These are phyloP conservation scores for Chrysaora quinquecirrha DNA, from an alignment of 30 jellyfish, hydroid and myxozoan species.

Conservation along the genomic window DNA sequence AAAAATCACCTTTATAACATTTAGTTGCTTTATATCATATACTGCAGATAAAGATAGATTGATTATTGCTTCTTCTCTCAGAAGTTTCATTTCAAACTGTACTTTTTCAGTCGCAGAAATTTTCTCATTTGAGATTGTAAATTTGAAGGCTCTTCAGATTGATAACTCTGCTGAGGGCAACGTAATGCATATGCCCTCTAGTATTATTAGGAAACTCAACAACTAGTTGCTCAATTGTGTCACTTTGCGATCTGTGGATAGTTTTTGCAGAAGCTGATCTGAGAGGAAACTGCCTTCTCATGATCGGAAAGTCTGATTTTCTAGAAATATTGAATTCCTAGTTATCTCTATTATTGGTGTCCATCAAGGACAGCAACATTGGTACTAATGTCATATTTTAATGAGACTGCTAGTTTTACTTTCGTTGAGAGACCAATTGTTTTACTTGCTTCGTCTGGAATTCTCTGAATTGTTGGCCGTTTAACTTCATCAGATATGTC, in stretches of 20 bases:
- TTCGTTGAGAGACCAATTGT: neutral
- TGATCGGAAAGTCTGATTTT: neutral
- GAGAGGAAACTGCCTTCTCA: conserved; percentile 36
- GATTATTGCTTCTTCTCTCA: neutral
- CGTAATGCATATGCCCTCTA: conserved; percentile 48
- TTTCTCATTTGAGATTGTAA: neutral
- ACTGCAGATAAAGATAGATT: neutral
- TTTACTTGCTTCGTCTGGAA: conserved; percentile 9
- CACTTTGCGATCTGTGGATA: conserved; percentile 45
- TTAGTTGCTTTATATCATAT: neutral
- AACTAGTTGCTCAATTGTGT: conserved; percentile 5
- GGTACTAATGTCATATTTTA: conserved; percentile 1
- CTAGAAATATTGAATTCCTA: neutral
- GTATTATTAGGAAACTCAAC: neutral
- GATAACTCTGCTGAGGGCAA: conserved; percentile 31
- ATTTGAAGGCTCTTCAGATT: neutral
- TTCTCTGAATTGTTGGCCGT: neutral
- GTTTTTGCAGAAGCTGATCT: conserved; percentile 50
- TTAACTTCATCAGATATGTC: neutral
- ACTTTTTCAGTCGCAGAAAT: conserved; percentile 18
- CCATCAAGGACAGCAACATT: conserved; percentile 6
- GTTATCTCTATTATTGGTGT: conserved; percentile 17
- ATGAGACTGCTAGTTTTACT: neutral
- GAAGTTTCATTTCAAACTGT: conserved; percentile 13
- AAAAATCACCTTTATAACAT: neutral